A percentile compares a stretch with the other conserved stretches of the same genome.
phyloP scores from a whole-genome alignment of 2,888 invertebrate genomes.

The Arctia plantaginis region DNA sequence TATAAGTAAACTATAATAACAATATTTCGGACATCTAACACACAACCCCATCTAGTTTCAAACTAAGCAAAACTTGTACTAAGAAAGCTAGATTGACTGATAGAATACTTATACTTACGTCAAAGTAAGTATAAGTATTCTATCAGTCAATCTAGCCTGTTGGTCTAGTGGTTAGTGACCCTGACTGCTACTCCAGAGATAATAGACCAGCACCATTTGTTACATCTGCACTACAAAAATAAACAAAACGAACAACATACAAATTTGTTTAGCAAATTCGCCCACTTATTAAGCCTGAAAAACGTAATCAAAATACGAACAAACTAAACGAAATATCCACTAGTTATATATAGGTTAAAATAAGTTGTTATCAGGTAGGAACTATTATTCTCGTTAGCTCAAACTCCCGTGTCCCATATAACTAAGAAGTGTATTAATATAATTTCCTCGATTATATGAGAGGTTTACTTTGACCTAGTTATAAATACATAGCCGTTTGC shows the following conservation, averaged over 20 bases:
- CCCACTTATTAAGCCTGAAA: background rate
- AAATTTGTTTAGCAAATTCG: slow-evolving; percentile 8
- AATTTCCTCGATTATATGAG: slow-evolving; percentile 3
- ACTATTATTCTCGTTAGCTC: slow-evolving; percentile 7
- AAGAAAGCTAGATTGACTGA: too few species aligned
- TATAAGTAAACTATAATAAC: too few species aligned
- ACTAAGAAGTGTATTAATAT: slow-evolving; percentile 6
- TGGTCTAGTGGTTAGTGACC: too few species aligned
- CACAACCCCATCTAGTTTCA: too few species aligned
- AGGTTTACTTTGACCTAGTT: slow-evolving; percentile 18
- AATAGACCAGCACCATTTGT: background rate
- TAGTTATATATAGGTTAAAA: background rate
- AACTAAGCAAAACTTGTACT: too few species aligned
- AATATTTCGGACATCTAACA: too few species aligned
- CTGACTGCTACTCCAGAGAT: too few species aligned
- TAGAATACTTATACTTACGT: too few species aligned
- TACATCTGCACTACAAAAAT: background rate
- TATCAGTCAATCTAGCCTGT: too few species aligned
- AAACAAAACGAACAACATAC: background rate
- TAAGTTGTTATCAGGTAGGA: slow-evolving; percentile 8
- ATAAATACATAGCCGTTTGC: slow-evolving; percentile 9
- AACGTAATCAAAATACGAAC: slow-evolving; percentile 5
- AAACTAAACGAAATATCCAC: background rate
- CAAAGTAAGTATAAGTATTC: too few species aligned
- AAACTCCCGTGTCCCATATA: slow-evolving; percentile 11